Evolutionary conservation across 2,888 invertebrate genomes (phyloP).

Genomic region (Shargacucullia verbasci): DNA sequence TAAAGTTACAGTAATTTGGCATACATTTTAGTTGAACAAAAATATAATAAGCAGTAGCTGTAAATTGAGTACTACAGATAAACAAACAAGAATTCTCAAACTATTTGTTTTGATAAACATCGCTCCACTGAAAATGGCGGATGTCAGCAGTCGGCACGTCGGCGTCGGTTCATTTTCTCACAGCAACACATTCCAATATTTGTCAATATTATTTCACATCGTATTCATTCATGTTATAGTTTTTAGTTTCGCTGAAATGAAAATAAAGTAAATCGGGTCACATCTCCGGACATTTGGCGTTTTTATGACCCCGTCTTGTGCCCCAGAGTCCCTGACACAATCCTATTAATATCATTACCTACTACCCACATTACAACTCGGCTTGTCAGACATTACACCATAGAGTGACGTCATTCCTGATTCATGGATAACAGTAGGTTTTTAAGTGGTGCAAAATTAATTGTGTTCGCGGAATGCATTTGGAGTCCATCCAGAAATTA

Average conservation of each 20-base stretch:
- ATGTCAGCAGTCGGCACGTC: constrained; percentile 12
- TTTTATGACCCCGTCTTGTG: constrained; percentile 37
- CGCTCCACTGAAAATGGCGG: constrained; percentile 35
- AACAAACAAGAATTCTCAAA: constrained; percentile 37
- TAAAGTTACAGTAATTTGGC: constrained; percentile 6
- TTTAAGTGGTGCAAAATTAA: constrained; percentile 44
- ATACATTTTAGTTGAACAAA: constrained; percentile 9
- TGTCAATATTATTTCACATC: constrained; percentile 35
- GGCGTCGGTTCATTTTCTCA: constrained; percentile 32
- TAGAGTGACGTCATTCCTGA: constrained; percentile 46
- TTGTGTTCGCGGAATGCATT: constrained; percentile 60
- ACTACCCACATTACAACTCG: constrained; percentile 29
- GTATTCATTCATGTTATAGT: constrained; percentile 6
- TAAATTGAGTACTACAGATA: constrained; percentile 27
- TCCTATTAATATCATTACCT: constrained; percentile 55
- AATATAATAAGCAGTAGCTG: constrained; percentile 1
- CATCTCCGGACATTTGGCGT: constrained; percentile 17
- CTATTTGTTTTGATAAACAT: constrained; percentile 40
- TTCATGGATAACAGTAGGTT: constrained; percentile 30
- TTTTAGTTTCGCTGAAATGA: constrained; percentile 35
- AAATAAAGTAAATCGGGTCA: constrained; percentile 47
- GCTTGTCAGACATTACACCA: constrained; percentile 42
- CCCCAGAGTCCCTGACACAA: constrained; percentile 54
- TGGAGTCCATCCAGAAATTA: constrained; percentile 49
- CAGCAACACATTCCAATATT: constrained; percentile 39